Percentiles rank a stretch among this genome's conserved stretches.
These are phyloP conservation scores for Saimiri boliviensis DNA, from an alignment of 2,113 vertebrate genomes.

Conservation along the genomic window DNA sequence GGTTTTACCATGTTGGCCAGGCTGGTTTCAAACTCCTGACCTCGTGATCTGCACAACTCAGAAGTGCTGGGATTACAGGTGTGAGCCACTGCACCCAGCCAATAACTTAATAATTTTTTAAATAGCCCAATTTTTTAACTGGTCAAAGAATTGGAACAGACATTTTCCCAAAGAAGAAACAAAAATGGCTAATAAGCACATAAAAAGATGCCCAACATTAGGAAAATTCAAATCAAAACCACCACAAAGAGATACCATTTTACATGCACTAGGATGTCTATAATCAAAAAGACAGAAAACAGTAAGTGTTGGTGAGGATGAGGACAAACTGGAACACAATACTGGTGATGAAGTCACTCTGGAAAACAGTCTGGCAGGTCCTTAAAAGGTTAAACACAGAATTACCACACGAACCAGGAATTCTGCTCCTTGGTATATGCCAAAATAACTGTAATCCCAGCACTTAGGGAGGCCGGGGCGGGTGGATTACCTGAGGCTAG, in stretches of 20 bases:
- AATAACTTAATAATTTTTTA: not conserved
- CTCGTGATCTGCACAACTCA: too few species aligned
- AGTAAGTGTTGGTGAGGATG: not conserved
- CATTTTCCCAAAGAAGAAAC: not conserved
- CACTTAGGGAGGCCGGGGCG: too few species aligned
- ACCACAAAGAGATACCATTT: not conserved
- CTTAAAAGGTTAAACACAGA: not conserved
- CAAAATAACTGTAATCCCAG: not conserved
- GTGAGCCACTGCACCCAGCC: too few species aligned
- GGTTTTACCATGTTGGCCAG: too few species aligned
- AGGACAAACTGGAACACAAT: not conserved
- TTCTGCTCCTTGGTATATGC: not conserved
- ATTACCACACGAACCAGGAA: not conserved
- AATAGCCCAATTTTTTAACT: not conserved
- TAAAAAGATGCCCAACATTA: not conserved
- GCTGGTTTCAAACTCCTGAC: too few species aligned
- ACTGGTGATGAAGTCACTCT: not conserved
- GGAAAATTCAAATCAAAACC: not conserved
- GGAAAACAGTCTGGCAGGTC: not conserved
- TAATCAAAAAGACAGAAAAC: not conserved
- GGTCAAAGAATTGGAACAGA: not conserved
- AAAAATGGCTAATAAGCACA: not conserved
- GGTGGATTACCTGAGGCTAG: too few species aligned
- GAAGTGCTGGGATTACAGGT: too few species aligned
- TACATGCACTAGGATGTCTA: not conserved